phyloP scores from a whole-genome alignment of 2,797 vertebrate genomes.

The Sibirionetta formosa region DNA sequence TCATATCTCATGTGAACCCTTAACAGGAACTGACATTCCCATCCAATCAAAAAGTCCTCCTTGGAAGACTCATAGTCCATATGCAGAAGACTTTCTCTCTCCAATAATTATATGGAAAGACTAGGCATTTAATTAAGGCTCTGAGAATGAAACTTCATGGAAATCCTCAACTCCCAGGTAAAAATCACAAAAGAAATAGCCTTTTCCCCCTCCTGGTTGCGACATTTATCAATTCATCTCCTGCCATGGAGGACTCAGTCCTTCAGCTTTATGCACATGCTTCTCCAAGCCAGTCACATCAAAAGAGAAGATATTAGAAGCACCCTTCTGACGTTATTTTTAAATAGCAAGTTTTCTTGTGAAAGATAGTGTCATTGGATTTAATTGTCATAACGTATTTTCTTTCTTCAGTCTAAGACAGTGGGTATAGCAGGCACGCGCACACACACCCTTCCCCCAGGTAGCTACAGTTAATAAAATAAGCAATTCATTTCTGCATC shows the following conservation, averaged over 20 bases:
- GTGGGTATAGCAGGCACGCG: neutral
- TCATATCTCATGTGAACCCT: fast-evolving
- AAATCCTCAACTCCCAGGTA: neutral
- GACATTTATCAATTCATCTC: neutral
- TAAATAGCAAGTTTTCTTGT: neutral
- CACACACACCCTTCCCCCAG: neutral
- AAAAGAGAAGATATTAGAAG: neutral
- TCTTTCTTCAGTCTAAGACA: neutral
- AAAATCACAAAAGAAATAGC: neutral
- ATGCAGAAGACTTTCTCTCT: neutral
- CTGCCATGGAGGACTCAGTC: neutral
- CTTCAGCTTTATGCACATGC: neutral
- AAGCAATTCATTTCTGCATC: slow-evolving; percentile 6
- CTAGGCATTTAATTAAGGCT: neutral
- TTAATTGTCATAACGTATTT: neutral
- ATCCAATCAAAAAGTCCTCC: neutral
- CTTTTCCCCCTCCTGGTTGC: fast-evolving
- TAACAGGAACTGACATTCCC: neutral
- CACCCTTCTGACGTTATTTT: neutral
- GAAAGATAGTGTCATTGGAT: slow-evolving; percentile 9
- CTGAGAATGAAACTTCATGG: neutral
- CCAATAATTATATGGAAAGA: neutral
- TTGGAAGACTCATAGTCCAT: neutral
- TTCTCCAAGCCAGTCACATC: neutral
- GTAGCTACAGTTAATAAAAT: slow-evolving; percentile 20